These are phyloP conservation scores for Furcifer pardalis DNA, from an alignment of 2,797 vertebrate species.

Conservation along the genomic window DNA sequence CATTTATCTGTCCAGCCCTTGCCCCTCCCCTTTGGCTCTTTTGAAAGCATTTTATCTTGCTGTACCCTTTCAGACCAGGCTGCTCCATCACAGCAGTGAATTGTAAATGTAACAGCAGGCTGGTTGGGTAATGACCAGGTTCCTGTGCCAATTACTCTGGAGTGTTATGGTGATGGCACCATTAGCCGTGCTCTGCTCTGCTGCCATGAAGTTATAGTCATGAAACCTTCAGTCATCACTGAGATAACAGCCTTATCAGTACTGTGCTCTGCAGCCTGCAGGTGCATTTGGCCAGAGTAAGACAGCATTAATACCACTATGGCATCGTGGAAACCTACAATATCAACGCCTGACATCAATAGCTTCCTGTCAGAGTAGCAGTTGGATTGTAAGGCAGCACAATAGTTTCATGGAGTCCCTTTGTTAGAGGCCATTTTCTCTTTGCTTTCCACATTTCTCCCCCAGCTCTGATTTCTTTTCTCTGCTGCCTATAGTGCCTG, in stretches of 20 bases:
- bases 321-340: constrained; percentile 18
- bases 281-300: constrained; percentile 42
- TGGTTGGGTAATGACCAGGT: constrained; percentile 18
- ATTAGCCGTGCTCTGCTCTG: constrained; percentile 11
- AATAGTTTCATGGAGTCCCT: neutral
- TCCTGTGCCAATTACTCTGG: constrained; percentile 17
- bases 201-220: neutral
- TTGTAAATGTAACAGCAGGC: neutral
- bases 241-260: constrained; percentile 38
- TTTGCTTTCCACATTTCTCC: neutral
- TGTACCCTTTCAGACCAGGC: neutral
- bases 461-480: neutral
- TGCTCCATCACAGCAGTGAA: neutral
- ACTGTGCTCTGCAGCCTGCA: neutral
- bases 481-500: neutral
- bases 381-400: neutral
- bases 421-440: constrained; percentile 34
- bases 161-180: constrained; percentile 17
- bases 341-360: constrained; percentile 34
- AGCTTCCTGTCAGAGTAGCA: constrained; percentile 38
- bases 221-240: constrained; percentile 26
- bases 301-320: constrained; percentile 25
- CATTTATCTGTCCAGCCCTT: neutral
- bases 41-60: constrained; percentile 1
- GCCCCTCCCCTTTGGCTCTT: neutral